Percentiles rank a stretch among this genome's conserved stretches.
phyloP scores from a whole-genome alignment of 1,140 invertebrate species.

The Helicoverpa armigera region DNA sequence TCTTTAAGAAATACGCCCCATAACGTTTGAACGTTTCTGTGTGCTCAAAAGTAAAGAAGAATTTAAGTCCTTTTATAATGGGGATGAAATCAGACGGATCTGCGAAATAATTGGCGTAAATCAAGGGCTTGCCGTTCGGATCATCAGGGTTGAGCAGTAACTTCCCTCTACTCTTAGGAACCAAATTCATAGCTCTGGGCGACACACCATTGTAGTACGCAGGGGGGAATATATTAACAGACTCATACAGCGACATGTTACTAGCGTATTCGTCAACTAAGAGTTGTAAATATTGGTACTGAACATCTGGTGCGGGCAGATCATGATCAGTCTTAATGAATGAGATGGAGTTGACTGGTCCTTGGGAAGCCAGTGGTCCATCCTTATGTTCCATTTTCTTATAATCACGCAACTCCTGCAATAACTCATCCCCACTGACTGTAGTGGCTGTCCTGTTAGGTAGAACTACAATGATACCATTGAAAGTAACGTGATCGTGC shows the following conservation, averaged over 20 bases:
- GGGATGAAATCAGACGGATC: conserved; percentile 88
- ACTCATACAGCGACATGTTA: conserved; percentile 53
- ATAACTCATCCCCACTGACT: conserved; percentile 42
- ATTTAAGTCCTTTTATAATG: conserved; percentile 73
- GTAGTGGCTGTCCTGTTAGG: conserved; percentile 89
- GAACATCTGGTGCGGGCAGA: conserved; percentile 87
- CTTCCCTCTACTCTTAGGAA: conserved; percentile 88
- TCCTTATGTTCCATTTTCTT: conserved; percentile 49
- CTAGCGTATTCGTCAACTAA: conserved; percentile 51
- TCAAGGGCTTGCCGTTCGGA: conserved; percentile 91
- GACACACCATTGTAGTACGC: conserved; percentile 55
- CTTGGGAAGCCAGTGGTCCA: conserved; percentile 53
- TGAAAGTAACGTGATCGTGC: conserved; percentile 91
- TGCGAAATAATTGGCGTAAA: conserved; percentile 92
- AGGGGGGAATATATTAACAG: conserved; percentile 54
- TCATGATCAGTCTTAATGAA: conserved; percentile 57
- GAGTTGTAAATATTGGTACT: conserved; percentile 72
- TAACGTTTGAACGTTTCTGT: conserved; percentile 87
- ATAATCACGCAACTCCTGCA: conserved; percentile 54
- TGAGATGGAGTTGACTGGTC: conserved; percentile 48
- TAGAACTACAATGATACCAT: conserved; percentile 85
- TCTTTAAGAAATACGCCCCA: conserved; percentile 87
- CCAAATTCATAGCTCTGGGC: conserved; percentile 59
- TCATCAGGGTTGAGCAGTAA: conserved; percentile 89
- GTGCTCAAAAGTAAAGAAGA: conserved; percentile 62